Evolutionary conservation across 2,888 invertebrate species (phyloP).

Genomic region (Erebia aethiops): DNA sequence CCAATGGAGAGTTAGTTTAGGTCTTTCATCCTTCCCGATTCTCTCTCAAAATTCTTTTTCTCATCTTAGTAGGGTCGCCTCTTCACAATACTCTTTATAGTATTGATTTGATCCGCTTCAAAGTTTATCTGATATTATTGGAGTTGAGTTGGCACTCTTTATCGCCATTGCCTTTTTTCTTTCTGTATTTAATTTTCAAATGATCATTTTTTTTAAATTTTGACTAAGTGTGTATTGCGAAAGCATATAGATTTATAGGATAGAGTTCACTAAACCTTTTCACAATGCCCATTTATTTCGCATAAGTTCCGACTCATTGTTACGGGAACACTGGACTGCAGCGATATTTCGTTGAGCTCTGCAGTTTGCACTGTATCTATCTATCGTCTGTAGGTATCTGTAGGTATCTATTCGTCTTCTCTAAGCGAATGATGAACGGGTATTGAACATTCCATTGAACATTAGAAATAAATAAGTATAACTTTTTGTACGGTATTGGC

Average conservation of each 20-base stretch:
- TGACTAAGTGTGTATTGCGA: neutral
- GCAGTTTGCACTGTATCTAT: slow-evolving; percentile 17
- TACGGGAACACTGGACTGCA: slow-evolving; percentile 44
- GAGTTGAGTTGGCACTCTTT: neutral
- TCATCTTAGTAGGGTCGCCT: no score
- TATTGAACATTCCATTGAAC: neutral
- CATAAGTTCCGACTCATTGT: slow-evolving; percentile 27
- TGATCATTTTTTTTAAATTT: neutral
- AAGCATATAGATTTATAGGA: neutral
- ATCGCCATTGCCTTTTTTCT: neutral
- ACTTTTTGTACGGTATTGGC: neutral
- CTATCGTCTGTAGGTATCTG: no score
- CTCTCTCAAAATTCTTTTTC: no score
- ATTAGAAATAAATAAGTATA: neutral
- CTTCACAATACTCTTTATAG: no score
- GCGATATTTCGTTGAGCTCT: slow-evolving; percentile 31
- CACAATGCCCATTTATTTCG: slow-evolving; percentile 11
- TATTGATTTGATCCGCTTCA: no score
- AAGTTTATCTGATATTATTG: no score
- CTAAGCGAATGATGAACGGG: neutral
- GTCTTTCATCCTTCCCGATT: no score
- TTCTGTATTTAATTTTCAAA: neutral
- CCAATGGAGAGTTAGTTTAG: no score
- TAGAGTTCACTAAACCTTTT: neutral
- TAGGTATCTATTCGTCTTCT: neutral